Base-by-base conservation (phyloP, 2,888 invertebrate species). In the Drosophila subquinaria region DNA sequence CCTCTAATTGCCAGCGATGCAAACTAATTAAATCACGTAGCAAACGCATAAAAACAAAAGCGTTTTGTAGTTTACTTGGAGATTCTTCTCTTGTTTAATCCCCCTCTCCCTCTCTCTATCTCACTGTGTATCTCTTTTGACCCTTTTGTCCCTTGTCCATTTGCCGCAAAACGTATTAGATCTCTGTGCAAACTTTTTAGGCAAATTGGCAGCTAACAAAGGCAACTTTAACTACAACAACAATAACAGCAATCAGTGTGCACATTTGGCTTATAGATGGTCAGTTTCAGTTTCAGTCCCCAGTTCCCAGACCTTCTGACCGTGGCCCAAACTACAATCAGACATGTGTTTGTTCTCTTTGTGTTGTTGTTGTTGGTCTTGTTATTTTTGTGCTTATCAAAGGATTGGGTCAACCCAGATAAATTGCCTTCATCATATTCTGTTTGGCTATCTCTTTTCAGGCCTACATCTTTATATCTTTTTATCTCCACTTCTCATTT, bases 361-460 rank as follows among this genome's bases (percentile, higher is more conserved):
- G 36, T 62, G 27, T 17, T 48, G 11, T 52, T 20, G 8, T 51
- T 52, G 35, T 27, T 27, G 27, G 27, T 27, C 27, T 63, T 43
- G 11, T 52, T 62, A 20, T 48, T 45, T 33, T 53, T 56, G 36
- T 63, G 56, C 45, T 70, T 65, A 85, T 75, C 79, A 84, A 84
- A 85, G 88, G 77, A 62, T 82, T 85, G 71, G 71, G 68, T 67
- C 69, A 67, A 69, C 51, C 63, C 66, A 71, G 64, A 85, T 73
- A 85, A 88, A 85, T 82, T 85, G 88, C 83, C 88, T 82, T 88
- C 83, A 85, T 84, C 83, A 84, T 85, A 85, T 85, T 85, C 77
- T 75, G 62, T 70, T 82, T 84, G 75, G 62, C 38, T 45, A 42
- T 51, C n/a, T 36, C 55, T 30, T 8, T n/a, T 35, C 23, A 53